These are phyloP conservation scores for Mesitornis unicolor DNA, from an alignment of 2,113 vertebrate species.

Conservation along the genomic window DNA sequence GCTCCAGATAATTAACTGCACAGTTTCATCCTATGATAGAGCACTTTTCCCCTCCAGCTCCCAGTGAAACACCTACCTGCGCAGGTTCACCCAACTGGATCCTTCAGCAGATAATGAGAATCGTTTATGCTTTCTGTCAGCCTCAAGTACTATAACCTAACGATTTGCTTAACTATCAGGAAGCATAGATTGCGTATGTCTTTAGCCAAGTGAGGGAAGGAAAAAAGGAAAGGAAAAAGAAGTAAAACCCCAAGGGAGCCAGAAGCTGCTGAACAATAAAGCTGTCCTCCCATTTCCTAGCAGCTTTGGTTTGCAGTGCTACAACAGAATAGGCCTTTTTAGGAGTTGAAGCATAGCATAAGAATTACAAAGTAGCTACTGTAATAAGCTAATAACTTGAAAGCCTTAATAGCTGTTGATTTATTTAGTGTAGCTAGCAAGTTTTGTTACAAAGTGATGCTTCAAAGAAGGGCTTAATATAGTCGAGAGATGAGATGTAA, in stretches of 20 bases:
- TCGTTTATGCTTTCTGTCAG: conserved; percentile 58
- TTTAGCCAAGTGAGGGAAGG: neutral
- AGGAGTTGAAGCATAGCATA: neutral
- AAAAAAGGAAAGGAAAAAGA: neutral
- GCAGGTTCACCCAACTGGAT: conserved; percentile 40
- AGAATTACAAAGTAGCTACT: neutral
- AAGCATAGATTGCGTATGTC: neutral
- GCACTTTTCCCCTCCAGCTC: conserved; percentile 24
- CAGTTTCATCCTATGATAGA: conserved; percentile 45
- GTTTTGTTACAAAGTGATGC: conserved; percentile 1
- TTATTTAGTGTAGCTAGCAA: conserved; percentile 25
- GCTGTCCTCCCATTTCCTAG: neutral
- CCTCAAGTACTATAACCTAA: conserved; percentile 40
- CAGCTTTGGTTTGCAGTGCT: neutral
- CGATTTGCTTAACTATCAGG: neutral
- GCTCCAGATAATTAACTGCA: conserved; percentile 50
- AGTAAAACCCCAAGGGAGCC: neutral
- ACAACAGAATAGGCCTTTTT: neutral
- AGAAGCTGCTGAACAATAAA: conserved; percentile 18
- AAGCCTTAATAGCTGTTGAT: conserved; percentile 23
- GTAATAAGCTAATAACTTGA: conserved; percentile 20
- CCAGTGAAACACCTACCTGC: conserved; percentile 43
- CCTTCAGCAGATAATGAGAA: conserved; percentile 54
- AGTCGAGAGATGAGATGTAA: neutral
- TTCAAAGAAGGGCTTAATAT: conserved; percentile 24